Conservation (phyloP, 2,888 invertebrate genomes). For the Toxonevra muliebris region DNA sequence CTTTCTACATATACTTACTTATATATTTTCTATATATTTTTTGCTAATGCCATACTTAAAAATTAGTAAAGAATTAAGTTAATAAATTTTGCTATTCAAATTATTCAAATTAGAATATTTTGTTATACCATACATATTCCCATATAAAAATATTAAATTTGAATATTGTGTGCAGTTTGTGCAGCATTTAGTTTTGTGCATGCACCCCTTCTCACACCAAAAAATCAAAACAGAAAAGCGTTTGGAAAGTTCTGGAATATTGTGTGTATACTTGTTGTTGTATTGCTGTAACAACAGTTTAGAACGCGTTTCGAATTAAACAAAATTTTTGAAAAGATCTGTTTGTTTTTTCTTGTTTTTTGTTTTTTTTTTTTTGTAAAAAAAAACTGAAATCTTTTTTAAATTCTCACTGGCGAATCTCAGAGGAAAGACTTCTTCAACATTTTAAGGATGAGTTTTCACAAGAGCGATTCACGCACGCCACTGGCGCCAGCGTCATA, state of each 20-base stretch:
- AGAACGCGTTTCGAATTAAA: slow-evolving; percentile 31
- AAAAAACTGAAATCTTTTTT: too few species aligned
- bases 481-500: slow-evolving; percentile 62
- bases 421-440: not conserved
- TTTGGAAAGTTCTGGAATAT: slow-evolving; percentile 54
- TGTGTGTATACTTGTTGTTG: slow-evolving; percentile 19
- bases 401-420: not conserved
- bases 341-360: too few species aligned
- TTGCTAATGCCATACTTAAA: not conserved
- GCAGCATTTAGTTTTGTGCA: slow-evolving; percentile 20
- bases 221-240: slow-evolving; percentile 35
- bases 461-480: slow-evolving; percentile 64
- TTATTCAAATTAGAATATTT: not conserved
- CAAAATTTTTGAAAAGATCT: too few species aligned
- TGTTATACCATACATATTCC: not conserved
- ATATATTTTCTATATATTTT: not conserved
- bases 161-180: slow-evolving; percentile 24
- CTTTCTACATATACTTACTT: not conserved
- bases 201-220: slow-evolving; percentile 17
- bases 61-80: too few species aligned
- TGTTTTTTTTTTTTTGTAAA: too few species aligned
- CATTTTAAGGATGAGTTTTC: slow-evolving; percentile 60
- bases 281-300: slow-evolving; percentile 32
- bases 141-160: not conserved
- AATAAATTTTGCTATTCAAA: slow-evolving; percentile 2